Conservation (phyloP, 2,113 vertebrate species). For the Ptyas mucosa region DNA sequence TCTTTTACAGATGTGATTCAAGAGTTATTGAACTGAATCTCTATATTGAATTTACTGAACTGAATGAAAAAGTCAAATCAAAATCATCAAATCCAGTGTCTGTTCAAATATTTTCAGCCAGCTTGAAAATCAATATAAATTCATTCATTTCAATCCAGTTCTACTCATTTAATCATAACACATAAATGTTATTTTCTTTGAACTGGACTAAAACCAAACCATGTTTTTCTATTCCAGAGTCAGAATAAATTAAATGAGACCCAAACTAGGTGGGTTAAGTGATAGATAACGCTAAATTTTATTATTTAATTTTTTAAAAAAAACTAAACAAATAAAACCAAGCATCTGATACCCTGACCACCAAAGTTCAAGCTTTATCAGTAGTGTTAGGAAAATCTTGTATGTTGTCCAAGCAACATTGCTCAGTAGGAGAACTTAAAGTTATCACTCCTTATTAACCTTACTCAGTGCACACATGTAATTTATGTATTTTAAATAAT, state of each 20-base stretch:
- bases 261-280: background rate
- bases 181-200: background rate
- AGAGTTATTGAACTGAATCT: background rate
- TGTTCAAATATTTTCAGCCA: background rate
- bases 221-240: background rate
- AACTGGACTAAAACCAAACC: background rate
- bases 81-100: background rate
- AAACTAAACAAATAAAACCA: background rate
- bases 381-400: background rate
- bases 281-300: background rate
- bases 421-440: background rate
- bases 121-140: background rate
- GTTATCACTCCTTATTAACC: background rate
- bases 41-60: background rate
- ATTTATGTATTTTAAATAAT: background rate
- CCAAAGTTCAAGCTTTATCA: background rate
- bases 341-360: background rate
- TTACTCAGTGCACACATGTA: background rate
- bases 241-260: background rate
- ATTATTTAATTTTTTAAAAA: background rate
- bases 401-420: too few relatives aligned
- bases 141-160: background rate
- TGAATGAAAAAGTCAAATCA: background rate
- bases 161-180: background rate
- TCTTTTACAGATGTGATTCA: background rate